These are phyloP conservation scores for Brachionus manjavacas DNA, from an alignment of 1,140 invertebrate genomes.

Conservation along the genomic window DNA sequence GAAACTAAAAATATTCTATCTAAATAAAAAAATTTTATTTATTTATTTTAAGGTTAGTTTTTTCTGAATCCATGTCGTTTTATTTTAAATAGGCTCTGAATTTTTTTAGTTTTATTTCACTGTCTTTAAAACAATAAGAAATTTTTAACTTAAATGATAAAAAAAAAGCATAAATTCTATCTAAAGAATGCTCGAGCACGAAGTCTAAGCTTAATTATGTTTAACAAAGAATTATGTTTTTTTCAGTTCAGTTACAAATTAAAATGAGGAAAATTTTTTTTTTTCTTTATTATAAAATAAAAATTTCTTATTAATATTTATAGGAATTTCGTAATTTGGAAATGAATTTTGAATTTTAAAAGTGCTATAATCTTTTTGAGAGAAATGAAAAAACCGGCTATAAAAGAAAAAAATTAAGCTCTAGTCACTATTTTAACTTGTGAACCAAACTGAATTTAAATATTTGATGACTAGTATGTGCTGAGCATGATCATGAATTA, in stretches of 20 bases:
- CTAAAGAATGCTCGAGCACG: no score
- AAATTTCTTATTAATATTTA: neutral
- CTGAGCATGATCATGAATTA: neutral
- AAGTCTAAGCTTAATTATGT: no score
- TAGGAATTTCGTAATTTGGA: neutral
- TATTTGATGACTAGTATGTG: neutral
- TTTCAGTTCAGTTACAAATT: no score
- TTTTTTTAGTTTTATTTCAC: no score
- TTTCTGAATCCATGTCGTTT: no score
- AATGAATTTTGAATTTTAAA: neutral
- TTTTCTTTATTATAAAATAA: no score
- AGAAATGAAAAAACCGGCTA: neutral
- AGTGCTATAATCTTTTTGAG: neutral
- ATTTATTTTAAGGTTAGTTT: neutral
- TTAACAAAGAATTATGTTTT: no score
- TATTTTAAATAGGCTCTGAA: no score
- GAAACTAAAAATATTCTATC: constrained; percentile 28
- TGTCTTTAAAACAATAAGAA: no score
- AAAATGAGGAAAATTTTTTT: neutral
- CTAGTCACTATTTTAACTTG: neutral
- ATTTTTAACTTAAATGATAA: no score
- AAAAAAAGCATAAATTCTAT: no score
- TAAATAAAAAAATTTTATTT: constrained; percentile 4
- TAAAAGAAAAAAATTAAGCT: neutral
- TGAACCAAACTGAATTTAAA: neutral